phyloP scores from a whole-genome alignment of 2,888 invertebrate species.

The Drosophila bunnanda region DNA sequence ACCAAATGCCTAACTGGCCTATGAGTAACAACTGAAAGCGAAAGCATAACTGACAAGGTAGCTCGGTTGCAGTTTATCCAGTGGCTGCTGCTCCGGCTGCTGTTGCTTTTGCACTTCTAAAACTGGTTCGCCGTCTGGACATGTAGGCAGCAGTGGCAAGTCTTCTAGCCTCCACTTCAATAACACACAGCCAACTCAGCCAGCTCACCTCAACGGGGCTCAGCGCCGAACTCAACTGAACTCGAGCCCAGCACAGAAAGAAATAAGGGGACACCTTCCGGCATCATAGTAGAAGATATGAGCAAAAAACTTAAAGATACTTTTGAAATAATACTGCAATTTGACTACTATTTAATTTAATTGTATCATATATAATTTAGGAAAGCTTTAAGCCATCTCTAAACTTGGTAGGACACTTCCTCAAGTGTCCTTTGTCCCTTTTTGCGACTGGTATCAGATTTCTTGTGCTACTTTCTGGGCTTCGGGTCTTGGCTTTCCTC shows the following conservation, averaged over 20 bases:
- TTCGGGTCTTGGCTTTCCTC: background rate
- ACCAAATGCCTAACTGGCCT: slow-evolving; percentile 18
- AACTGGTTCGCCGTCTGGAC: slow-evolving; percentile 74
- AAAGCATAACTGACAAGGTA: slow-evolving; percentile 83
- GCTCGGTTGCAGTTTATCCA: slow-evolving; percentile 64
- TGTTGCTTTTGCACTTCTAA: slow-evolving; percentile 74
- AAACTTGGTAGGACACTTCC: background rate
- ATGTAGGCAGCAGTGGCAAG: slow-evolving; percentile 63
- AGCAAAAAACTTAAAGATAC: too few relatives aligned
- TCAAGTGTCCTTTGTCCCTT: background rate
- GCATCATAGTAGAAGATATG: too few relatives aligned
- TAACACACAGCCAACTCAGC: slow-evolving; percentile 55
- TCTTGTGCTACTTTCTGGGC: too few relatives aligned
- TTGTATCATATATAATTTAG: too few relatives aligned
- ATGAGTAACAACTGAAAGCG: slow-evolving; percentile 81
- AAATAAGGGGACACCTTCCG: background rate
- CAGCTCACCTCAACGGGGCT: slow-evolving; percentile 31
- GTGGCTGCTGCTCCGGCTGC: slow-evolving; percentile 32
- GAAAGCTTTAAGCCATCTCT: too few relatives aligned
- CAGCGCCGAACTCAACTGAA: slow-evolving; percentile 27
- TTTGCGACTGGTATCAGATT: background rate
- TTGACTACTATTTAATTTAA: too few relatives aligned
- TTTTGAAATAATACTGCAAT: background rate
- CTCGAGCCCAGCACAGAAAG: slow-evolving; percentile 18
- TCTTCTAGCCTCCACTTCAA: slow-evolving; percentile 77